Percentiles rank a stretch among this genome's conserved stretches.
phyloP scores from a whole-genome alignment of 2,888 invertebrate species.

The Operophtera brumata region DNA sequence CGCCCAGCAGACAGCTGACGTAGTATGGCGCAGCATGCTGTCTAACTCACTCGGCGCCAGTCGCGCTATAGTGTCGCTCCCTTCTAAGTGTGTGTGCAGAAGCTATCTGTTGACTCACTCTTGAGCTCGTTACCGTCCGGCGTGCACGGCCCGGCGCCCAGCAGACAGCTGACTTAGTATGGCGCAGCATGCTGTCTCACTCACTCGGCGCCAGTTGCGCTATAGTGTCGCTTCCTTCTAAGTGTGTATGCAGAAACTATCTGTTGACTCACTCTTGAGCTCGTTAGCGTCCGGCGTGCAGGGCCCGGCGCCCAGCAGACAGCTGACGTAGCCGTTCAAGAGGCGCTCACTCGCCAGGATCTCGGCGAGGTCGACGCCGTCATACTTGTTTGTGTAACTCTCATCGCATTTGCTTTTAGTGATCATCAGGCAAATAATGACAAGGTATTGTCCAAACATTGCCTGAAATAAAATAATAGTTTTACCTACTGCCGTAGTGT shows the following conservation, averaged over 20 bases:
- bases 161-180: slow-evolving; percentile 86
- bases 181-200: no score
- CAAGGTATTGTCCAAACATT: slow-evolving; percentile 33
- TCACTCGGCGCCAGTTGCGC: no score
- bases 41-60: no score
- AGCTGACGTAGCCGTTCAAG: slow-evolving; percentile 85
- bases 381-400: slow-evolving; percentile 85
- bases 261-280: slow-evolving; percentile 80
- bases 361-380: slow-evolving; percentile 86
- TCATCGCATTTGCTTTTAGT: slow-evolving; percentile 28
- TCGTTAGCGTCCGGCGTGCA: slow-evolving; percentile 88
- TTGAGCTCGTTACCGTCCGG: slow-evolving; percentile 87
- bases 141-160: slow-evolving; percentile 84
- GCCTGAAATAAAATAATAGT: slow-evolving; percentile 27
- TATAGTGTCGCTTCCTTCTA: no score
- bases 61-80: no score
- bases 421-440: slow-evolving; percentile 28
- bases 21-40: no score
- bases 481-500: neutral
- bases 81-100: no score
- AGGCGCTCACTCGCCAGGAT: slow-evolving; percentile 85
- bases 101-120: slow-evolving; percentile 61
- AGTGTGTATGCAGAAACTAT: neutral
- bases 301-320: slow-evolving; percentile 83
- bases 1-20: no score